phyloP scores from a whole-genome alignment of 2,113 vertebrate genomes.

The Diadophis punctatus region DNA sequence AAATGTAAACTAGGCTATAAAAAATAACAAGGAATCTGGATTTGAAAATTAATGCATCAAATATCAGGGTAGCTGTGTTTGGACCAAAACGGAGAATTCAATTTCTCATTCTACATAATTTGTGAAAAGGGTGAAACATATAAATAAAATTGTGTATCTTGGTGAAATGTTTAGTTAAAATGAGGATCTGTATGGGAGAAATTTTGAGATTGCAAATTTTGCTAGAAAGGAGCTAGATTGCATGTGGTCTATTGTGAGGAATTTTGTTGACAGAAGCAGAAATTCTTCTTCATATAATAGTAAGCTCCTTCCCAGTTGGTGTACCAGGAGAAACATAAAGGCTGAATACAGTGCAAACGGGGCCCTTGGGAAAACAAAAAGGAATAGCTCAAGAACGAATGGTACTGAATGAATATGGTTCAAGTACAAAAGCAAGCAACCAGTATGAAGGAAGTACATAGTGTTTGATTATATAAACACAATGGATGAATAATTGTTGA shows the following conservation, averaged over 20 bases:
- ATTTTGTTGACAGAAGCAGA: neutral
- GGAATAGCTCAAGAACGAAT: neutral
- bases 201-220: neutral
- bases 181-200: neutral
- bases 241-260: neutral
- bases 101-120: neutral
- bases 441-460: neutral
- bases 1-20: neutral
- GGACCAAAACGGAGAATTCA: neutral
- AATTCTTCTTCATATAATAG: neutral
- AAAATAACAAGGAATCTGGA: neutral
- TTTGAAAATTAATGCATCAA: neutral
- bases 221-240: neutral
- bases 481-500: neutral
- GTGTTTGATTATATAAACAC: neutral
- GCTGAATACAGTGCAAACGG: neutral
- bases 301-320: neutral
- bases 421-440: neutral
- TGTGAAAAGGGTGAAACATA: neutral
- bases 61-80: neutral
- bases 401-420: neutral
- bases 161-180: neutral
- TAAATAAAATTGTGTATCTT: neutral
- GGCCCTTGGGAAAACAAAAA: neutral
- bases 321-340: neutral